Base-by-base conservation (phyloP, 1,140 invertebrate genomes). In the Lasioglossum baleicum region DNA sequence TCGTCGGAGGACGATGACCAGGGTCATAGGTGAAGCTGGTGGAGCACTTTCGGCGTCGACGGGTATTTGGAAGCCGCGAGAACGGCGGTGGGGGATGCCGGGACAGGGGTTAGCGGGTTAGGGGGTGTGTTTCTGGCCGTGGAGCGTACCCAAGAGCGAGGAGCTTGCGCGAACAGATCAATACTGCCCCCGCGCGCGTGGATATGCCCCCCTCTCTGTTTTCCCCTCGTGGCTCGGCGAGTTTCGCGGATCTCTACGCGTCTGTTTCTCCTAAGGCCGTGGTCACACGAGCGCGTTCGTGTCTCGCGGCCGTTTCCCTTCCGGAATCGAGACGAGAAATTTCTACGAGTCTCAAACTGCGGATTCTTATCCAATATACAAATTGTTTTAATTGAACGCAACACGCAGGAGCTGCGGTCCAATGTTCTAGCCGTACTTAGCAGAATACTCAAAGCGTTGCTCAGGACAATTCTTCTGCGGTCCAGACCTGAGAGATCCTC, bases 161-260 rank as follows among this genome's bases (percentile, higher is more conserved):
- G 91, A 92, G 90, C 92, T 92, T 92, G 91, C 91, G 91, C 91
- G 91, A 86, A 90, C 86, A 90, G 90, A 92, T 92, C 91, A 92
- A 92, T 92, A 92, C 91, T 83, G 74, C 86, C 87, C 87, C 89
- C 72, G 88, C 90, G 88, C 90, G 89, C 90, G 88, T 92, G 90
- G 89, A 91, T 90, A 69, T 85, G 44, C 69, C 81, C 13, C 82
- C 75, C 68, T 69, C 68, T 88, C 82, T 81, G 75, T 83, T 77
- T 72, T 77, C 73, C 35, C 31, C 72, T 20, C 68, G 65, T 35
- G 56, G 71, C 69, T 66, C 61, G 48, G 13, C 31, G 11, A 26
- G 31, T 75, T 56, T 56, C 67, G 51, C 48, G 26, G 15, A 53
- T 53, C 42, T 7, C 53, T 17, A 5, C 20, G 51, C 13, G 26